These are phyloP conservation scores for Monopis laevigella DNA, from an alignment of 2,888 invertebrate genomes.

Conservation along the genomic window DNA sequence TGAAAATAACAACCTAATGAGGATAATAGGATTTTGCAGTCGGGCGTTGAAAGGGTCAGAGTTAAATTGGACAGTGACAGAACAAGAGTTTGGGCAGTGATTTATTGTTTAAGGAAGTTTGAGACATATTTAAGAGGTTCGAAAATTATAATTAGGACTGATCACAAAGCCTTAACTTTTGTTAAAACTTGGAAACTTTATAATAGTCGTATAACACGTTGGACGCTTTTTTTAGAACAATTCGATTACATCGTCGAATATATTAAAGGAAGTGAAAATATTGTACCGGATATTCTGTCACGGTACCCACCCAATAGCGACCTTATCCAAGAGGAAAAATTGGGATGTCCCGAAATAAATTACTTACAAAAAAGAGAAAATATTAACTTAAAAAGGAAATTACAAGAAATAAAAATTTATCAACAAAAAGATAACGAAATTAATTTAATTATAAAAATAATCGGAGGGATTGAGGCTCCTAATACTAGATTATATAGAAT, in stretches of 20 bases:
- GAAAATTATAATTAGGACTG: constrained; percentile 22
- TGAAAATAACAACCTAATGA: constrained; percentile 12
- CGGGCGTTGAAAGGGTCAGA: constrained; percentile 19
- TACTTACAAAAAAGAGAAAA: background rate
- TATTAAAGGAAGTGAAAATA: constrained; percentile 22
- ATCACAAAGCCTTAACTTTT: constrained; percentile 24
- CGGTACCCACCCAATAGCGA: constrained; percentile 17
- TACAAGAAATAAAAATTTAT: background rate
- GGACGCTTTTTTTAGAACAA: constrained; percentile 23
- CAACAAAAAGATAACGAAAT: background rate
- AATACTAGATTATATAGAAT: too few species aligned
- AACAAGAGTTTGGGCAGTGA: constrained; percentile 24
- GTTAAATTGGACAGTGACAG: constrained; percentile 21
- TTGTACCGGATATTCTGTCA: constrained; percentile 24
- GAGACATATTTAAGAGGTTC: constrained; percentile 22
- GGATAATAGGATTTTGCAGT: constrained; percentile 22
- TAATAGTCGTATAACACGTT: constrained; percentile 21
- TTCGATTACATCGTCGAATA: constrained; percentile 21
- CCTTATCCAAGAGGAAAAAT: constrained; percentile 7
- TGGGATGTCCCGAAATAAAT: constrained; percentile 8
- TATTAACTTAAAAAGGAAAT: background rate
- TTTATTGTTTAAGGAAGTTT: constrained; percentile 23
- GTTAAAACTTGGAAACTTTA: constrained; percentile 22
- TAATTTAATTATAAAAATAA: background rate
- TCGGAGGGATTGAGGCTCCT: too few species aligned